Base-by-base conservation (phyloP, 2,113 vertebrate genomes). In the Chlorodrepanis virens region DNA sequence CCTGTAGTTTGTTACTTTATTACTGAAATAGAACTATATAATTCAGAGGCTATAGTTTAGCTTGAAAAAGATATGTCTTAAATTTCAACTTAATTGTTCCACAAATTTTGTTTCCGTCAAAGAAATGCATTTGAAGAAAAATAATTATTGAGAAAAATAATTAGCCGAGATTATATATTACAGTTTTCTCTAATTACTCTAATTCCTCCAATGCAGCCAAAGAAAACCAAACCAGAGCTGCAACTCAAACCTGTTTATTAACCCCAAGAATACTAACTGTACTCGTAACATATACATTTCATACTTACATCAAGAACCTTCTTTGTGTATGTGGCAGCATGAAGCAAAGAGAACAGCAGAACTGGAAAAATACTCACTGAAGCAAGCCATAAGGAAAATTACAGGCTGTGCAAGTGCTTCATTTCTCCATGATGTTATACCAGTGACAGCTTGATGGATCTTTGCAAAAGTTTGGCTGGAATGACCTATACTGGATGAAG, bases 301-400 rank as follows among this genome's bases (percentile, higher is more conserved):
- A 93, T 92, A 99, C 99, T 99, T 98, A 99, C 99, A 96, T 99
- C 99, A 63, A 99, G 98, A 90, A 99, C 98, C 94, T 99, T 99
- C 98, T 99, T 99, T 40, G 99, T 99, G 79, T 99, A 99, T 5
- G 99, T 99, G 14, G 99, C 99, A 72, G 99, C 99, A 70, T 99
- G 99, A 96, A 99, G 99, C 97, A 99, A 97, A n/a, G 99, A 99
- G 97, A 99, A 99, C 35, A 99, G 98, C 80, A 99, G 98, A 93
- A 99, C 99, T 47, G 99, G 99, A 83, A 99, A 99, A 94, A 99
- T 99, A 97, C 99, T 99, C 99, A 99, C 99, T 99, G 98, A 95
- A 98, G 90, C 91, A 86, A 93, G 68, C 3, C 12, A 96, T 98
- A 99, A 99, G 98, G 98, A 98, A 97, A 96, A 97, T 81, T 33